These are phyloP conservation scores for Rhea pennata DNA, from an alignment of 2,113 vertebrate genomes.

Conservation along the genomic window DNA sequence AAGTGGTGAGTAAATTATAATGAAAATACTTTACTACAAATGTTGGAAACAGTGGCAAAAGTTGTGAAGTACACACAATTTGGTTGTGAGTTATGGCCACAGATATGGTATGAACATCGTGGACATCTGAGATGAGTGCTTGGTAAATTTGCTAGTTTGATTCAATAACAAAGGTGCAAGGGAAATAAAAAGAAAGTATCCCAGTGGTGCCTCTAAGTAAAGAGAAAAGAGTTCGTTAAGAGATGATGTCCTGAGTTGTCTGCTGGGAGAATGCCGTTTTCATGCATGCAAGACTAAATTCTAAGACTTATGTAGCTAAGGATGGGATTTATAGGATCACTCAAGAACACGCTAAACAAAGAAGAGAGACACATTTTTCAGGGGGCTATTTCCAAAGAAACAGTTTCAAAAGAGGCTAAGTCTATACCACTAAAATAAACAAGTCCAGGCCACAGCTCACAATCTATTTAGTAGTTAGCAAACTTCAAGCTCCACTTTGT, in stretches of 20 bases:
- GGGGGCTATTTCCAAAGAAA: neutral
- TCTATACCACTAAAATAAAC: neutral
- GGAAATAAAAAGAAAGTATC: neutral
- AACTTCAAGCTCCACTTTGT: neutral
- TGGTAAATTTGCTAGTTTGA: neutral
- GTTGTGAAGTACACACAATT: neutral
- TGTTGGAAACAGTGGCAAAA: neutral
- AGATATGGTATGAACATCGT: neutral
- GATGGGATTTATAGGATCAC: neutral
- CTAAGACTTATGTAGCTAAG: neutral
- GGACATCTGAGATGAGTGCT: neutral
- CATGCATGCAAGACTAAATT: neutral
- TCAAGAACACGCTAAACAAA: neutral
- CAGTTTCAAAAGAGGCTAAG: neutral
- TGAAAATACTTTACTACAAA: neutral
- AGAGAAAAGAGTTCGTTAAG: neutral
- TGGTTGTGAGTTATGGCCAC: neutral
- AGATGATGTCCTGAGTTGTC: neutral
- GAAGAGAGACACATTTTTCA: neutral
- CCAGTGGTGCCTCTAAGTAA: neutral
- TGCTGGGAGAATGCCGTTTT: neutral
- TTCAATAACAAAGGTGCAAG: neutral
- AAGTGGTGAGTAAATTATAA: neutral
- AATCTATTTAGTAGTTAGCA: neutral
- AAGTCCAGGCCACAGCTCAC: fast-evolving